Base-by-base conservation (phyloP, 2,797 vertebrate species). In the Lepus oiostolus region DNA sequence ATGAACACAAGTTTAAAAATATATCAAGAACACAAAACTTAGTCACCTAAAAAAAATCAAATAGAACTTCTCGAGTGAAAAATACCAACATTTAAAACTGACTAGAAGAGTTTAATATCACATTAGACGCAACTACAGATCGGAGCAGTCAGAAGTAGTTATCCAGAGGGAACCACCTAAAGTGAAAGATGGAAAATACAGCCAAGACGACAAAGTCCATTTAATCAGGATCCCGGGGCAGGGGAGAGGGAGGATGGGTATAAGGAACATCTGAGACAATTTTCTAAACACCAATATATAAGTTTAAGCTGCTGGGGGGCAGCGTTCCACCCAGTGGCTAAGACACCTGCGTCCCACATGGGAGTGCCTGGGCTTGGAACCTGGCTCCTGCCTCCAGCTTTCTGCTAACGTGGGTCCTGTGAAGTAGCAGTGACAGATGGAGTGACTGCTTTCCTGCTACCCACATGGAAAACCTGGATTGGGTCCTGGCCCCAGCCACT, bases 1-100 rank as follows among this genome's bases (percentile, higher is more conserved):
- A 58, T 21, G 54, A 58, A 58, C 54, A 16, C 54, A 58, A 82
- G 19, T 77, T 81, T 58, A 47, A 71, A 94, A 85, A 76, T 13
- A 38, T 60, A 47, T 32, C 42, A 86, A 75, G 14, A 76, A 87
- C 26, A 86, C 35, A 4, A 94, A 90, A 67, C 10, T 2, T 11
- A 86, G 47, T 83, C 38, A 79, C 38, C 58, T 38, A 32, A 52
- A 17, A 76, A 70, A 47, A 58, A 60, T 4, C 38, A 68, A 90
- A 74, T 2, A 87, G 26, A 90, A 88, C 35, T 93, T 74, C 35
- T 72, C 24, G n/a, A 84, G 80, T 58, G 47, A 86, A 86, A 89
- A 86, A 67, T 30, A 32, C 26, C 32, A 85, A 70, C 24, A 74
- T 58, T 91, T 80, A 22, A 93, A 88, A 63, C 19, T 16, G 13